Conservation (phyloP, 1,140 invertebrate genomes). For the Papilio polytes region DNA sequence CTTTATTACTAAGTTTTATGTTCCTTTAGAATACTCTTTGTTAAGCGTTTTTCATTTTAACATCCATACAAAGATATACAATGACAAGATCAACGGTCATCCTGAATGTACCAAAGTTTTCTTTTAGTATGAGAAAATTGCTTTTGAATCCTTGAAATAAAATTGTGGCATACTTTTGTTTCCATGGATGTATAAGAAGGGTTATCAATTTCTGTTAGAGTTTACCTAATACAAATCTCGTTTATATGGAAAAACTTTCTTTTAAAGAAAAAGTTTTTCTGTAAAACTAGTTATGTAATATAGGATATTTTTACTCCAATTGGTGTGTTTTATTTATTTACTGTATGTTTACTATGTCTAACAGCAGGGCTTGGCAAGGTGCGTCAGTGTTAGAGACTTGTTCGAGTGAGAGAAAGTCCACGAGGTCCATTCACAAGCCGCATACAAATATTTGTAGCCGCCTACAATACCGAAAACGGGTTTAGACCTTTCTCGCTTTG, state of each 20-base stretch:
- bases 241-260: background rate
- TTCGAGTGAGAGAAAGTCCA: slow-evolving; percentile 75
- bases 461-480: slow-evolving; percentile 78
- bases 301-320: background rate
- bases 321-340: slow-evolving; percentile 13
- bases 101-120: too few species aligned
- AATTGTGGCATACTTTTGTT: too few species aligned
- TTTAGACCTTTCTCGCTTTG: slow-evolving; percentile 75
- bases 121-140: too few species aligned
- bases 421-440: slow-evolving; percentile 78
- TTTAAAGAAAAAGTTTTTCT: slow-evolving; percentile 1
- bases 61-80: too few species aligned
- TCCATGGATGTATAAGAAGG: too few species aligned
- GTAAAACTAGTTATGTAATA: background rate
- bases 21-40: too few species aligned
- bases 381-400: slow-evolving; percentile 62
- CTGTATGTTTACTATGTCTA: slow-evolving; percentile 4
- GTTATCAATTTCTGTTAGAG: too few species aligned
- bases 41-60: too few species aligned
- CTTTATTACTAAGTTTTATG: too few species aligned
- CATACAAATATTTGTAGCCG: slow-evolving; percentile 82
- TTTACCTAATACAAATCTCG: too few species aligned
- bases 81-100: too few species aligned
- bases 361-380: slow-evolving; percentile 41
- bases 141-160: too few species aligned